Base-by-base conservation (phyloP, 2,888 invertebrate species). In the Oligia latruncula region DNA sequence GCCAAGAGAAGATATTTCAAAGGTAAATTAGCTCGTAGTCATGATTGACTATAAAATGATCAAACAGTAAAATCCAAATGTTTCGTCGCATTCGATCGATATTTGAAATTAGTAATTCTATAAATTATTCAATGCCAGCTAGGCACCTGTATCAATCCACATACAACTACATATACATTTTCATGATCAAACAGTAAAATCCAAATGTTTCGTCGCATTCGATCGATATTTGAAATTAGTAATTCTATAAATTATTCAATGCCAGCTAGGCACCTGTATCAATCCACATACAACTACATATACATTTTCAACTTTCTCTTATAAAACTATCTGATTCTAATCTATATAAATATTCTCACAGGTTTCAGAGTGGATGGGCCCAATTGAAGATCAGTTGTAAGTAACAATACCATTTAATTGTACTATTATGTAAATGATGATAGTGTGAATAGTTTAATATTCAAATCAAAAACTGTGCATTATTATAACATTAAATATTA, bases 321-420 rank as follows among this genome's bases (percentile, higher is more conserved):
- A 4, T 13, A 29, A 29, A 67, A 20, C 4, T 43, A 11, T 58
- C 0, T 49, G 4, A n/a, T 66, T 60, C 35, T 74, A 79, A 66
- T 13, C 70, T 64, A 23, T 73, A 49, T 13, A 64, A 55, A 67
- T 60, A 88, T 74, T 74, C 75, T 55, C 85, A 75, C 85, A 95
- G 95, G 90, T 92, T 20, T 91, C 94, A 4, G 95, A 95, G 85
- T 95, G 95, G 95, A 93, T 95, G 94, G 74, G 90, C 0, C 96
- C 95, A 15, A 85, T 96, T 40, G 93, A 94, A 88, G 92, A 94
- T 78, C 92, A 95, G 86, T 87, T 93, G 95, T 95, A 91, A 95
- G 95, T 95, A 71, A 67, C 55, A n/a, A 6, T 66, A 67, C 67
- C 55, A 62, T 65, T n/a, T 62, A 58, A n/a, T 58, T 58, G 9